A percentile compares a stretch with the other conserved stretches of the same genome.
Evolutionary conservation across 2,113 vertebrate genomes (phyloP).

Genomic region (Oceanites oceanicus): DNA sequence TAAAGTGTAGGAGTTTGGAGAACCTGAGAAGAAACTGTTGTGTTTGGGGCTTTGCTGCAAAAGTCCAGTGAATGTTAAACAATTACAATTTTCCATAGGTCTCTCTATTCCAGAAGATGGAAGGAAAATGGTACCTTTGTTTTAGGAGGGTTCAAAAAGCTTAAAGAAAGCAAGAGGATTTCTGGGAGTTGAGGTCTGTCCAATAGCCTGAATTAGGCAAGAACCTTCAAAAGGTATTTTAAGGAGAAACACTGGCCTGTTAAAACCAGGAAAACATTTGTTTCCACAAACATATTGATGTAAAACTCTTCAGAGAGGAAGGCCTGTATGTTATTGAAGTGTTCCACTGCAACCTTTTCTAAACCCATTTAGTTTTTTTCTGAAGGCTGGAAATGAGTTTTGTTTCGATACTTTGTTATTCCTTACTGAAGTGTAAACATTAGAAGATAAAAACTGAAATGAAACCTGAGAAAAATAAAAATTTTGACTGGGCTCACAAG

Average conservation of each 20-base stretch:
- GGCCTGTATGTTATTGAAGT: neutral
- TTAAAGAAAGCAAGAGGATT: neutral
- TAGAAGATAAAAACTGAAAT: neutral
- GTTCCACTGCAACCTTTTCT: neutral
- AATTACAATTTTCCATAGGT: neutral
- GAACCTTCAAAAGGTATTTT: neutral
- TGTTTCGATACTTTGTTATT: neutral
- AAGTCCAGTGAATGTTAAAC: neutral
- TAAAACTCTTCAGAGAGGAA: neutral
- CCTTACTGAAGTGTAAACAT: neutral
- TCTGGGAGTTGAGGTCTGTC: neutral
- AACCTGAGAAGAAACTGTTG: neutral
- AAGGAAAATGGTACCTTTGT: neutral
- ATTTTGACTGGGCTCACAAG: neutral
- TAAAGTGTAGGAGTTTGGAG: neutral
- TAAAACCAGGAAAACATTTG: neutral
- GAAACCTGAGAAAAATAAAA: neutral
- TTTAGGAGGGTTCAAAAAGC: neutral
- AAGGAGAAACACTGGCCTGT: neutral
- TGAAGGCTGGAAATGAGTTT: neutral
- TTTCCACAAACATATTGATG: neutral
- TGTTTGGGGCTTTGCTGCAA: neutral
- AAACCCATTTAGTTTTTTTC: neutral
- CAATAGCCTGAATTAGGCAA: neutral
- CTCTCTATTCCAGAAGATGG: neutral